These are phyloP conservation scores for Eupithecia tripunctaria DNA, from an alignment of 2,888 invertebrate genomes.

Conservation along the genomic window DNA sequence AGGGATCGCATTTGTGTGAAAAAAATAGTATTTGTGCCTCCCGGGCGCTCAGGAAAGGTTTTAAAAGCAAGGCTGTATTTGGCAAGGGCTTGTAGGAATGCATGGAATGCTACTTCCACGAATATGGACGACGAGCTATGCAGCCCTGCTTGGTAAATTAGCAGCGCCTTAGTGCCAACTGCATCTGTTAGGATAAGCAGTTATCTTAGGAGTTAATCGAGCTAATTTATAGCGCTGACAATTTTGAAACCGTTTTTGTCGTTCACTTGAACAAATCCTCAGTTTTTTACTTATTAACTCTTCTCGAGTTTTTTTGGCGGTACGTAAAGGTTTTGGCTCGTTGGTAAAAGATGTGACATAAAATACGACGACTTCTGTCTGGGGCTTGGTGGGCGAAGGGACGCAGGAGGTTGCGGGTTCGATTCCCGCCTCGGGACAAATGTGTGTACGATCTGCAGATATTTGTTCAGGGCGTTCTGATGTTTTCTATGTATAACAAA, in stretches of 20 bases:
- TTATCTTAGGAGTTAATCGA: neutral
- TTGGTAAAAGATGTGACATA: neutral
- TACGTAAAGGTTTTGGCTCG: neutral
- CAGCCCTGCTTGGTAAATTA: slow-evolving; percentile 5
- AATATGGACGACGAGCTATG: slow-evolving; percentile 1
- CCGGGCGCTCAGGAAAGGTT: neutral
- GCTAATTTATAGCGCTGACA: neutral
- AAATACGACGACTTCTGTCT: too few relatives aligned
- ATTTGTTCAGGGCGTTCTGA: too few relatives aligned
- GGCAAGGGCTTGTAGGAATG: slow-evolving; percentile 9
- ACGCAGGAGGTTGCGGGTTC: too few relatives aligned
- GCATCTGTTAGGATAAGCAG: slow-evolving; percentile 2
- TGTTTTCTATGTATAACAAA: too few relatives aligned
- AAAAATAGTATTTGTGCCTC: neutral
- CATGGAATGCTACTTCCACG: slow-evolving; percentile 1
- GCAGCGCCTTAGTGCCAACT: neutral
- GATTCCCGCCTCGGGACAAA: too few relatives aligned
- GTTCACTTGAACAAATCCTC: neutral
- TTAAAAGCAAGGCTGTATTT: neutral
- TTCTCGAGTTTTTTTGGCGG: neutral
- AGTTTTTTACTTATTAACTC: neutral
- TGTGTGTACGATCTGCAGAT: too few relatives aligned
- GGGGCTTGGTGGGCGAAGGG: too few relatives aligned
- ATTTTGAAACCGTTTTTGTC: neutral
- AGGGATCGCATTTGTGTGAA: neutral